Base-by-base conservation (phyloP, 2,113 vertebrate species). In the Seriola aureovittata region DNA sequence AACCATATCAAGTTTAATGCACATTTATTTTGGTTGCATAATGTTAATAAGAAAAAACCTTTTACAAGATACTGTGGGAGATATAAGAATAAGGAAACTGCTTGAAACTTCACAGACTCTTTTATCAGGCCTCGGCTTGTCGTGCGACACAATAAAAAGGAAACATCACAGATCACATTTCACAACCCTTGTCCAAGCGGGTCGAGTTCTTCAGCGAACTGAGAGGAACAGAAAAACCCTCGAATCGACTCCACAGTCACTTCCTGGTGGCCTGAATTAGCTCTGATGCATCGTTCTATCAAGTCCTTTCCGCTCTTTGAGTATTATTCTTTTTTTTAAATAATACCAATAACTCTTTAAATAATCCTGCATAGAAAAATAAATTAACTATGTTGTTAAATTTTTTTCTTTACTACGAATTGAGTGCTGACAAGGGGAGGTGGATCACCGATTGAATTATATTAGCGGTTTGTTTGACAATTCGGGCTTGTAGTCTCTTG, bases 1-100 rank as follows among this genome's bases (percentile, higher is more conserved):
- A 95, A 95, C 85, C 91, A 88, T 90, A 89, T 93, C 85, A 90
- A 86, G 91, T 91, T 94, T 93, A 96, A 96, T 95, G 95, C 95
- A 96, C 94, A 95, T 95, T 94, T 95, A 95, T 96, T 95, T 96
- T 96, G 95, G 95, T 96, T 96, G 95, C 95, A 95, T 96, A 96
- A 94, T 94, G 91, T 94, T 93, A 91, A 94, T 93, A 93, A 93
- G 83, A 95, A 93, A 95, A 93, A 95, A 94, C 84, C 77, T 92
- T 94, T 91, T 89, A 96, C 94, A 95, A 93, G 92, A 95, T 95
- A 94, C 79, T 85, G 91, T 89, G 92, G 93, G 93, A 88, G 85
- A 94, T 94, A 94, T 90, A 95, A 93, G 93, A 94, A 93, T 93
- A 91, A 91, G 89, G 89, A 93, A 94, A 93, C 85, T 32, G 89